A percentile compares a stretch with the other conserved stretches of the same genome.
These are phyloP conservation scores for Lasioglossum albipes DNA, from an alignment of 1,140 invertebrate species.

Conservation along the genomic window DNA sequence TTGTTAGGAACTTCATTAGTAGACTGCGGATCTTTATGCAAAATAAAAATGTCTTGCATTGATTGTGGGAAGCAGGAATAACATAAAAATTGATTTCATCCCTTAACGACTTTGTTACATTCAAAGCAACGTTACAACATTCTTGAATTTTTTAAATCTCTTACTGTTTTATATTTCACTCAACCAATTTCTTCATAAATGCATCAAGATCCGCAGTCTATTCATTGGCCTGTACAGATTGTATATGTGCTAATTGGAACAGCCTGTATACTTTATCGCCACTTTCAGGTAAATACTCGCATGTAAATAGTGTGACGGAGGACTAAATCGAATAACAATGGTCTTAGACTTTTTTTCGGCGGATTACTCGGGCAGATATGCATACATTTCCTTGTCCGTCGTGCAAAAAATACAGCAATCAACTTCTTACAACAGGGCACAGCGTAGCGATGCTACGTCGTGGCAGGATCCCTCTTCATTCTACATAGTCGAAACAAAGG, in stretches of 20 bases:
- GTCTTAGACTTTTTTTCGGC: constrained; percentile 68
- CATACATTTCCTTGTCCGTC: constrained; percentile 70
- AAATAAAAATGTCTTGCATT: too few relatives aligned
- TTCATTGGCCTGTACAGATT: not conserved
- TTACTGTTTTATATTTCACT: too few relatives aligned
- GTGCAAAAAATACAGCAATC: constrained; percentile 51
- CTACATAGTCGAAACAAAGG: constrained; percentile 12
- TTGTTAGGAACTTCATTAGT: too few relatives aligned
- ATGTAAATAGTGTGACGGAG: constrained; percentile 76
- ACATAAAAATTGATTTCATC: too few relatives aligned
- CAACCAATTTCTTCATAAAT: too few relatives aligned
- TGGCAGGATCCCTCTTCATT: constrained; percentile 29
- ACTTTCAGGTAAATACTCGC: constrained; percentile 60
- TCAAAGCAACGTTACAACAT: too few relatives aligned
- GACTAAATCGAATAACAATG: constrained; percentile 70
- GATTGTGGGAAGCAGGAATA: too few relatives aligned
- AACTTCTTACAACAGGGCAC: constrained; percentile 54
- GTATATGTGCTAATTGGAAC: constrained; percentile 3
- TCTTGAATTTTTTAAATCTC: too few relatives aligned
- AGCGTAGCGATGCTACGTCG: constrained; percentile 37
- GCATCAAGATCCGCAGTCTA: too few relatives aligned
- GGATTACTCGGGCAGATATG: constrained; percentile 53
- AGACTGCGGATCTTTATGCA: too few relatives aligned
- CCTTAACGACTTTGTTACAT: too few relatives aligned
- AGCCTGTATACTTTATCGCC: constrained; percentile 40